phyloP scores from a whole-genome alignment of 2,797 vertebrate species.

The Coracias cyanogaster region DNA sequence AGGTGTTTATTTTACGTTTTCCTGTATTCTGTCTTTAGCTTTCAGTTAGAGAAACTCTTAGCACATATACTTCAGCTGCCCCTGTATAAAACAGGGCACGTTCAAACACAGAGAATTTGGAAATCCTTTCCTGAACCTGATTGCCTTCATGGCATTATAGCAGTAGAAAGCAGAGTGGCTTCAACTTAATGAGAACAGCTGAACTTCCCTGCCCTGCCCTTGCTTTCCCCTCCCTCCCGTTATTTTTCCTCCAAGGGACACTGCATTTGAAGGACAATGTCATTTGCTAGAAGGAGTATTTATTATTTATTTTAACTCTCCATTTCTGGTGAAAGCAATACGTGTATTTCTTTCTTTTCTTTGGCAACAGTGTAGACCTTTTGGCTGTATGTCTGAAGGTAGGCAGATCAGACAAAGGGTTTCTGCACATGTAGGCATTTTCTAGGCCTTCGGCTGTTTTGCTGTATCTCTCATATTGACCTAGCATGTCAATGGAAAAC shows the following conservation, averaged over 20 bases:
- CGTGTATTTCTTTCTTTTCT: neutral
- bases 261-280: neutral
- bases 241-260: neutral
- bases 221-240: too few relatives aligned
- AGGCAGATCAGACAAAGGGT: neutral
- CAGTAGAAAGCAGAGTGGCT: neutral
- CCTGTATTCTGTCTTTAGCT: neutral
- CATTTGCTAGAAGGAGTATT: neutral
- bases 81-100: neutral
- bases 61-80: neutral
- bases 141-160: neutral
- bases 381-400: neutral
- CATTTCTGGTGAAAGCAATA: neutral
- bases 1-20: neutral
- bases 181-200: neutral
- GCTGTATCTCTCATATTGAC: neutral
- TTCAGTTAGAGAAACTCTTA: neutral
- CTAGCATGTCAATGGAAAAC: neutral
- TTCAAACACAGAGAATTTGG: neutral
- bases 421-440: neutral
- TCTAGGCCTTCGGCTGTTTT: neutral
- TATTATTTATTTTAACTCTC: neutral
- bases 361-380: neutral
- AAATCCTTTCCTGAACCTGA: neutral
- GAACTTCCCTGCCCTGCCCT: neutral